A percentile compares a stretch with the other conserved stretches of the same genome.
Evolutionary conservation across 2,888 invertebrate species (phyloP).

Genomic region (Scaptomyza caliginosa): DNA sequence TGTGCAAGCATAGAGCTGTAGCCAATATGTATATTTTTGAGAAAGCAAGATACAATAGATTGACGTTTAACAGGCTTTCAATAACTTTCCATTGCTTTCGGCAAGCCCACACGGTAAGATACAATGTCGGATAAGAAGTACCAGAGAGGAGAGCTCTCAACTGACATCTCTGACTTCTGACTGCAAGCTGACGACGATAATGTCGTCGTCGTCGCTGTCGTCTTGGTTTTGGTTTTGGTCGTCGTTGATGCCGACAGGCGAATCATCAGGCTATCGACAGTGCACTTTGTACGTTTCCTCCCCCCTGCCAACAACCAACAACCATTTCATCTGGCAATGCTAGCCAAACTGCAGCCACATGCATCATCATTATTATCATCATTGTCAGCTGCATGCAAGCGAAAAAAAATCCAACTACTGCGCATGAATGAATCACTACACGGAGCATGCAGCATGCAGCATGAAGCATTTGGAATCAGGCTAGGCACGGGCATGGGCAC

Average conservation of each 20-base stretch:
- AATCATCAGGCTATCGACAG: constrained; percentile 67
- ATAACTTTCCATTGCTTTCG: constrained; percentile 70
- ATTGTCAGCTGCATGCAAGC: constrained; percentile 74
- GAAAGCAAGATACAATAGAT: constrained; percentile 54
- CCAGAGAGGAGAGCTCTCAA: constrained; percentile 53
- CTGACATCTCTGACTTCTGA: constrained; percentile 68
- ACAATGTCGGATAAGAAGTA: constrained; percentile 70
- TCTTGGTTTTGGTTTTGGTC: too few relatives aligned
- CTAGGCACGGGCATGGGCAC: constrained; percentile 44
- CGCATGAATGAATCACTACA: constrained; percentile 74
- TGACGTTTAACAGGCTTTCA: constrained; percentile 67
- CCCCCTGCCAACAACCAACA: constrained; percentile 1
- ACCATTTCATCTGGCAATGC: constrained; percentile 25
- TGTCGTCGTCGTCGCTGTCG: constrained; percentile 48
- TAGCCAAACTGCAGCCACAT: constrained; percentile 42
- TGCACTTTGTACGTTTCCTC: constrained; percentile 52
- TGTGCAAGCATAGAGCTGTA: constrained; percentile 20
- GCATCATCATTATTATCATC: constrained; percentile 75
- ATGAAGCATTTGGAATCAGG: constrained; percentile 45
- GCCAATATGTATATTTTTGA: constrained; percentile 55
- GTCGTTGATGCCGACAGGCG: constrained; percentile 71
- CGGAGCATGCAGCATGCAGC: constrained; percentile 23
- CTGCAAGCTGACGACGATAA: constrained; percentile 72
- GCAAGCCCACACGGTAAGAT: constrained; percentile 73
- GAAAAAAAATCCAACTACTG: constrained; percentile 69